Conservation (phyloP, 2,113 vertebrate genomes). For the Nannobrachium achirus region DNA sequence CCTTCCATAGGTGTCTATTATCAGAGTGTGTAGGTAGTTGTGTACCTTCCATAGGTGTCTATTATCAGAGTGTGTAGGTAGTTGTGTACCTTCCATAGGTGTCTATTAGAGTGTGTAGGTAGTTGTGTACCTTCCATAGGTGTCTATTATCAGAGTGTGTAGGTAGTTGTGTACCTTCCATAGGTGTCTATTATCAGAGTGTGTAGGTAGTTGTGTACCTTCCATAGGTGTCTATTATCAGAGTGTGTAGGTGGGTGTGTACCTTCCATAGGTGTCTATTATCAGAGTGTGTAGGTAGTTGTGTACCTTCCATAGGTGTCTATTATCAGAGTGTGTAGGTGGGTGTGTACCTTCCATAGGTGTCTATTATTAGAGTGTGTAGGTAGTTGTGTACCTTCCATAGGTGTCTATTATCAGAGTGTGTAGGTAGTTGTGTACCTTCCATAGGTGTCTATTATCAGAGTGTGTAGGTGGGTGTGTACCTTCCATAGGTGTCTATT, state of each 20-base stretch:
- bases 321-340: not conserved
- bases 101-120: no score
- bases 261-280: not conserved
- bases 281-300: no score
- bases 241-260: constrained; percentile 7
- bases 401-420: not conserved
- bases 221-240: no score
- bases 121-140: no score
- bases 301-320: no score
- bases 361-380: not conserved
- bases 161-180: constrained; percentile 5
- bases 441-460: not conserved
- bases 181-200: not conserved
- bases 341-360: constrained; percentile 2
- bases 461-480: no score
- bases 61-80: not conserved
- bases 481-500: no score
- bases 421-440: constrained; percentile 5
- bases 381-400: no score
- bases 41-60: no score
- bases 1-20: not conserved
- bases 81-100: constrained; percentile 1
- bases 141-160: not conserved
- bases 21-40: no score
- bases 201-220: no score